phyloP scores from a whole-genome alignment of 2,888 invertebrate species.

The Drosophila birchii region DNA sequence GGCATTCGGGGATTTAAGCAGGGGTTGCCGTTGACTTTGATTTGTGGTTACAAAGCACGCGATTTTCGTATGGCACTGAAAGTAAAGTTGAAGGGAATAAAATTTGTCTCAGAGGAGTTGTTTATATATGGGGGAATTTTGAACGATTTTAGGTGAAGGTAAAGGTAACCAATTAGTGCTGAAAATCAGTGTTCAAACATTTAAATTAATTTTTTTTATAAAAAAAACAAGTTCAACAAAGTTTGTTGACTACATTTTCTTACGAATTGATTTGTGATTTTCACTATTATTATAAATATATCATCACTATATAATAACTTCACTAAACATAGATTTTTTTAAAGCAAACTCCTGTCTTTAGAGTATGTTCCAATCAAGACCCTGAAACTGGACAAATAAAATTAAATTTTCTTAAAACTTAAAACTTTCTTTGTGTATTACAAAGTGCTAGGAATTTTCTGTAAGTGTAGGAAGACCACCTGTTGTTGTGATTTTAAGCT shows the following conservation, averaged over 20 bases:
- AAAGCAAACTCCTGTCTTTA: no score
- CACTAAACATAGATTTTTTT: no score
- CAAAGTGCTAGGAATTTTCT: background rate
- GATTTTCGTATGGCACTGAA: conserved; percentile 21
- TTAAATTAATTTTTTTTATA: no score
- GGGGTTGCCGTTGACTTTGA: conserved; percentile 25
- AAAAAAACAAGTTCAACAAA: no score
- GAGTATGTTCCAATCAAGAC: no score
- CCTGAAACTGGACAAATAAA: no score
- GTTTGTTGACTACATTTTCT: no score
- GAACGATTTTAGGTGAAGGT: background rate
- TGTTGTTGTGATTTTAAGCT: conserved; percentile 46
- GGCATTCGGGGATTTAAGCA: conserved; percentile 1
- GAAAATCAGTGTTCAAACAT: background rate
- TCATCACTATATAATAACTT: no score
- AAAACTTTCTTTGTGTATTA: no score
- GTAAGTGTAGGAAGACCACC: conserved; percentile 54
- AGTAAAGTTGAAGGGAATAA: background rate
- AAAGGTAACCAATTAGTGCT: background rate
- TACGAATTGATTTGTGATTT: background rate
- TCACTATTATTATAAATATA: no score
- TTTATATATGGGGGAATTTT: background rate
- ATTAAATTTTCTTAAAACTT: no score
- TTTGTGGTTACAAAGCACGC: conserved; percentile 61
- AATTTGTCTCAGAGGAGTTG: background rate